phyloP scores from a whole-genome alignment of 1,140 invertebrate genomes.

The Rhynchophorus ferrugineus region DNA sequence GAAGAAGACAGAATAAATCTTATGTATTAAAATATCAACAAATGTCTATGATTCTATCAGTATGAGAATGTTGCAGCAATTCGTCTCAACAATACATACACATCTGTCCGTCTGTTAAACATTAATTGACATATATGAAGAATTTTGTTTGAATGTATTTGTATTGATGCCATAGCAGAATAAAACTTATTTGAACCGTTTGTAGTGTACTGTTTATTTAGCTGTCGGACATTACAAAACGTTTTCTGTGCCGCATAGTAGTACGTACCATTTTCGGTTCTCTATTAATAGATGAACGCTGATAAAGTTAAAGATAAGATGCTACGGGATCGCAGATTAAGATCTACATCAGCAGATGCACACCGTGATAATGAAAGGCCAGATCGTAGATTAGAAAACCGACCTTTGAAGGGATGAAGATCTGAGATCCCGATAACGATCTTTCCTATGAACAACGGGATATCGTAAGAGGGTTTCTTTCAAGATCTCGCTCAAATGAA shows the following conservation, averaged over 20 bases:
- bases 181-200: no score
- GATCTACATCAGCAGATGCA: slow-evolving; percentile 34
- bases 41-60: no score
- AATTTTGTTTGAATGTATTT: no score
- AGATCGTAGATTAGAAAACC: slow-evolving; percentile 25
- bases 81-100: no score
- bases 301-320: slow-evolving; percentile 31
- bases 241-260: slow-evolving; percentile 26
- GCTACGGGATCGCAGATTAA: slow-evolving; percentile 25
- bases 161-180: no score
- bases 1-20: no score
- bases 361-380: slow-evolving; percentile 23
- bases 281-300: slow-evolving; percentile 33
- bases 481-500: background rate
- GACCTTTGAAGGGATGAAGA: slow-evolving; percentile 21
- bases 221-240: slow-evolving; percentile 34
- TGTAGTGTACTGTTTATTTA: slow-evolving; percentile 40
- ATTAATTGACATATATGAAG: no score
- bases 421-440: slow-evolving; percentile 24
- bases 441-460: slow-evolving; percentile 19
- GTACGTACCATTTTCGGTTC: slow-evolving; percentile 27
- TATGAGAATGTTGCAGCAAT: no score
- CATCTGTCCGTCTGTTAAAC: no score
- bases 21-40: no score
- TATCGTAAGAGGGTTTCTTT: slow-evolving; percentile 8